Evolutionary conservation across 2,888 invertebrate species (phyloP).

Genomic region (Drosophila longiperda): DNA sequence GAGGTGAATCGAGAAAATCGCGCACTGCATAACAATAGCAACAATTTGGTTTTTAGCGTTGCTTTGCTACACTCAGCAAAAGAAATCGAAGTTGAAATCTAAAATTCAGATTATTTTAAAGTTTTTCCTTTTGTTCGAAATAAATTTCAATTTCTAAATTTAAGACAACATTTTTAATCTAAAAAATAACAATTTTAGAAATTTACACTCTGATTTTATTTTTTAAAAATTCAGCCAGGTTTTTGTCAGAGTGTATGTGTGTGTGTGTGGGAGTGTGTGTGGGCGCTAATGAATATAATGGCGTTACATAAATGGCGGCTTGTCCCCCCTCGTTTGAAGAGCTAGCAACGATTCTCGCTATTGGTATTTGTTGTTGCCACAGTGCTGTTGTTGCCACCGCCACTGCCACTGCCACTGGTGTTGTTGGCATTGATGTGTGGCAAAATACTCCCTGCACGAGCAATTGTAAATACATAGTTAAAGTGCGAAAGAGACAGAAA

Average conservation of each 20-base stretch:
- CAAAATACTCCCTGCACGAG: slow-evolving; percentile 58
- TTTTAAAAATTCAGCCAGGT: not conserved
- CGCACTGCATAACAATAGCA: slow-evolving; percentile 75
- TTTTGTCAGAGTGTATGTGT: slow-evolving; percentile 2
- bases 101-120: not conserved
- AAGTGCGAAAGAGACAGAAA: not conserved
- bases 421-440: slow-evolving; percentile 68
- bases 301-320: slow-evolving; percentile 73
- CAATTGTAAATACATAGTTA: slow-evolving; percentile 44
- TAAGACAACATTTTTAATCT: not conserved
- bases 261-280: slow-evolving; percentile 29
- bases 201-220: not conserved
- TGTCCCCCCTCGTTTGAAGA: slow-evolving; percentile 34
- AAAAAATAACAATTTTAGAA: not conserved
- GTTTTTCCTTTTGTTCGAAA: not conserved
- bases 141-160: not conserved
- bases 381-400: not conserved
- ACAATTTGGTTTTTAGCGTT: slow-evolving; percentile 63
- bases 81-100: not conserved
- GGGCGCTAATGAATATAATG: slow-evolving; percentile 78
- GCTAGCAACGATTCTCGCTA: slow-evolving; percentile 38
- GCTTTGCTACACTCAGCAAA: slow-evolving; percentile 6
- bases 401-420: slow-evolving; percentile 13
- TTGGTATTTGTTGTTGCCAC: slow-evolving; percentile 37
- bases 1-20: slow-evolving; percentile 38